Evolutionary conservation across 2,113 vertebrate species (phyloP).

Genomic region (Lasiurus borealis): DNA sequence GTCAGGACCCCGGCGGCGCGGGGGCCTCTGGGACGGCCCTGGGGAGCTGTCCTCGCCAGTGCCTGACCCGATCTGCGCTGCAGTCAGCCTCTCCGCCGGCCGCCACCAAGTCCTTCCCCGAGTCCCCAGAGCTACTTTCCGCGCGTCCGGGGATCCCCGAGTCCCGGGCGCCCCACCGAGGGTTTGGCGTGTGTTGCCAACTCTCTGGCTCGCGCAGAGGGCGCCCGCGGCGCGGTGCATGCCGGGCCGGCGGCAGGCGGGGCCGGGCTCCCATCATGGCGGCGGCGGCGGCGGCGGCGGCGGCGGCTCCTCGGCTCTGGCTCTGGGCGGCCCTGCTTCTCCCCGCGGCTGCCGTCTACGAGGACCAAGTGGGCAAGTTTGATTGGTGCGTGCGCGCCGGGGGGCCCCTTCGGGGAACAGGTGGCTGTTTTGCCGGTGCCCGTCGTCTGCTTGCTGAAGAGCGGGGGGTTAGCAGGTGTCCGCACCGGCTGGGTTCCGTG

Average conservation of each 20-base stretch:
- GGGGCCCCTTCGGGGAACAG: not conserved
- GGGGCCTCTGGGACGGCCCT: slow-evolving; percentile 53
- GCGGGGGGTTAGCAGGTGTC: not conserved
- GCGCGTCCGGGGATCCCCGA: not conserved
- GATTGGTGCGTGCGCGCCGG: slow-evolving; percentile 91
- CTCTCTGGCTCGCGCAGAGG: not conserved
- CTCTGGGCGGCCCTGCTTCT: slow-evolving; percentile 69
- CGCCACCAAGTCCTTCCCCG: not conserved
- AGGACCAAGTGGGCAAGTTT: slow-evolving; percentile 99
- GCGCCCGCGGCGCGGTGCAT: slow-evolving; percentile 60
- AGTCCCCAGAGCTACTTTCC: not conserved
- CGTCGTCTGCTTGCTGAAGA: not conserved
- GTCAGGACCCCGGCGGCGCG: slow-evolving; percentile 39
- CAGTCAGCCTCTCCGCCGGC: fast-evolving
- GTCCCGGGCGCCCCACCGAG: fast-evolving
- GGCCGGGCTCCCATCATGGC: slow-evolving; percentile 23
- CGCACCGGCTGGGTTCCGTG: not conserved
- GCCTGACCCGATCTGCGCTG: slow-evolving; percentile 39
- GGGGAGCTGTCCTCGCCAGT: not conserved
- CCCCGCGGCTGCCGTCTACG: slow-evolving; percentile 90
- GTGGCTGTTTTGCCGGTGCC: not conserved
- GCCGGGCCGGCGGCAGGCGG: slow-evolving; percentile 57
- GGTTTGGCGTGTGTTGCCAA: fast-evolving
- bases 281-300: slow-evolving; percentile 75
- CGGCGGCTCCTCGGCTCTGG: slow-evolving; percentile 77